A percentile compares a stretch with the other conserved stretches of the same genome.
phyloP scores from a whole-genome alignment of 2,888 invertebrate genomes.

The Mesochorus sp. region DNA sequence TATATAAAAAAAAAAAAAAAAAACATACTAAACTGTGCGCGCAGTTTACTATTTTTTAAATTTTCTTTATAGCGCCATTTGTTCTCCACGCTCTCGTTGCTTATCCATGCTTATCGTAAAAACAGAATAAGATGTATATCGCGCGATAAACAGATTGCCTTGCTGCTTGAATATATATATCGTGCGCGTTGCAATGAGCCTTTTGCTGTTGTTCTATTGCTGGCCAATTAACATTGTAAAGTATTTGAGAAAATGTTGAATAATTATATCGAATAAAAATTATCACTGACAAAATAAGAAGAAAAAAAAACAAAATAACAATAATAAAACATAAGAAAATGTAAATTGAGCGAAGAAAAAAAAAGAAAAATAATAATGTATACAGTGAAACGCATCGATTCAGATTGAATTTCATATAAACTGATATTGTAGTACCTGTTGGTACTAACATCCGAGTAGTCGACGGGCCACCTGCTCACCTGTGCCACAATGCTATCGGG shows the following conservation, averaged over 20 bases:
- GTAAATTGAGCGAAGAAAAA: background rate
- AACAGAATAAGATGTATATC: conserved; percentile 45
- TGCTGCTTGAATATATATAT: background rate
- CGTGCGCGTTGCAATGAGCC: conserved; percentile 27
- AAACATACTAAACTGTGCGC: no score
- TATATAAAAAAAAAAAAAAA: no score
- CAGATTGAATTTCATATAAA: conserved; percentile 6
- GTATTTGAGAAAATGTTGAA: background rate
- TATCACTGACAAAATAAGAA: background rate
- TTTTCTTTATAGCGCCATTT: conserved; percentile 37
- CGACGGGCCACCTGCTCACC: conserved; percentile 55
- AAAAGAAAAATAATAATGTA: background rate
- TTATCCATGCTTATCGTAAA: conserved; percentile 59
- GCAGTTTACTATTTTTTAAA: conserved; percentile 17
- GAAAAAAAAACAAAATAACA: no score
- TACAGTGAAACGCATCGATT: background rate
- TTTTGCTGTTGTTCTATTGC: conserved; percentile 3
- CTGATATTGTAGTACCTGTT: conserved; percentile 13
- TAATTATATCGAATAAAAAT: background rate
- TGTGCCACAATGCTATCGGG: conserved; percentile 37
- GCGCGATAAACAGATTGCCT: conserved; percentile 33
- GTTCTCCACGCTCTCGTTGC: conserved; percentile 60
- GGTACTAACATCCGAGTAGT: conserved; percentile 34
- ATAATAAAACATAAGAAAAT: no score
- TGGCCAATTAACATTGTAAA: background rate